Evolutionary conservation across 2,113 vertebrate species (phyloP).

Genomic region (Myrmecobius fasciatus): DNA sequence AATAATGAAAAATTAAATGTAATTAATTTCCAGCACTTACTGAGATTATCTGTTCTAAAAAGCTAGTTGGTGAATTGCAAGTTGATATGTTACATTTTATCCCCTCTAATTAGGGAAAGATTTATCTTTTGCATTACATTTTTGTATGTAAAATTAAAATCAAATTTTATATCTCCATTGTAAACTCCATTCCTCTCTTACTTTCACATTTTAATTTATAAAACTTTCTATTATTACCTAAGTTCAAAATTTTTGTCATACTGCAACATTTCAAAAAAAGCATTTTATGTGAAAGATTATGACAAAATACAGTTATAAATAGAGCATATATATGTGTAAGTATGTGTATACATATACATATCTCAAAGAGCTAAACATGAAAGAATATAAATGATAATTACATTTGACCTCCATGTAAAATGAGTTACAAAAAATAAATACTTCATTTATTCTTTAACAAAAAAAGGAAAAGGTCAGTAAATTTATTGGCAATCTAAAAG

Average conservation of each 20-base stretch:
- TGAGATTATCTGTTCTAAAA: slow-evolving; percentile 49
- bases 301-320: slow-evolving; percentile 67
- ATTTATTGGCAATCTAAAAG: too few relatives aligned
- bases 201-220: slow-evolving; percentile 73
- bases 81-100: background rate
- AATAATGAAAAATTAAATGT: slow-evolving; percentile 79
- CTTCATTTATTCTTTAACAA: too few relatives aligned
- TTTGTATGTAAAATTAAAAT: slow-evolving; percentile 73
- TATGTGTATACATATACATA: slow-evolving; percentile 1
- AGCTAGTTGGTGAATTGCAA: too few relatives aligned
- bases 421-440: slow-evolving; percentile 29
- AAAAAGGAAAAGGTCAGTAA: too few relatives aligned
- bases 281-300: slow-evolving; percentile 54
- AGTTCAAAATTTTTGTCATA: slow-evolving; percentile 66
- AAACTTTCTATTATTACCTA: slow-evolving; percentile 55
- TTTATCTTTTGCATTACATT: slow-evolving; percentile 73
- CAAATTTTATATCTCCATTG: slow-evolving; percentile 69
- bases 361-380: slow-evolving; percentile 68
- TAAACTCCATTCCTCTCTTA: slow-evolving; percentile 62
- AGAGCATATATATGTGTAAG: slow-evolving; percentile 24
- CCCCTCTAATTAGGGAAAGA: slow-evolving; percentile 58
- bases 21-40: slow-evolving; percentile 64
- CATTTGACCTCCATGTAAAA: slow-evolving; percentile 57
- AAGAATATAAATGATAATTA: slow-evolving; percentile 55
- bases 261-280: slow-evolving; percentile 62